Percentiles rank a stretch among this genome's conserved stretches.
These are phyloP conservation scores for Parthenolecanium corni DNA, from an alignment of 2,888 invertebrate genomes.

Conservation along the genomic window DNA sequence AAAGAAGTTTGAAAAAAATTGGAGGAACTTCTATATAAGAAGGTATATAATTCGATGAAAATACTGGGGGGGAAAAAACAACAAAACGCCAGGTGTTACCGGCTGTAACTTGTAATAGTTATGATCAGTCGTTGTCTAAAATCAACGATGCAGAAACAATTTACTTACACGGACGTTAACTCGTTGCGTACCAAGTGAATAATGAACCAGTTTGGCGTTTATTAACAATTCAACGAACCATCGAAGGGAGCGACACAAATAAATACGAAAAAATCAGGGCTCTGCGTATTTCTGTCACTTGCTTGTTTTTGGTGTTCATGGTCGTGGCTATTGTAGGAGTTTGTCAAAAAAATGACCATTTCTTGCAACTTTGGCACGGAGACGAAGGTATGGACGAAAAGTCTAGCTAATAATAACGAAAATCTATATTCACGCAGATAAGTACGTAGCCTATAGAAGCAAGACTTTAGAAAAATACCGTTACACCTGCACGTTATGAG, in stretches of 20 bases:
- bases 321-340: too few species aligned
- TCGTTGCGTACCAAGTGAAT: conserved; percentile 23
- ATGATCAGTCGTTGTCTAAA: conserved; percentile 27
- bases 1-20: conserved; percentile 1
- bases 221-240: conserved; percentile 13
- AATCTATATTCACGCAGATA: too few species aligned
- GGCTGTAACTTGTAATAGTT: conserved; percentile 24
- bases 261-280: neutral
- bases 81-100: conserved; percentile 24
- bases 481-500: too few species aligned
- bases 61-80: neutral
- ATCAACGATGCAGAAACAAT: conserved; percentile 27
- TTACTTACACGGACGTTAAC: conserved; percentile 27
- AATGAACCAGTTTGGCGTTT: conserved; percentile 24
- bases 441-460: too few species aligned
- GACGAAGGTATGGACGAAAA: too few species aligned
- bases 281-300: neutral
- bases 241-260: neutral
- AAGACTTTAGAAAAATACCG: too few species aligned
- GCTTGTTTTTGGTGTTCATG: too few species aligned
- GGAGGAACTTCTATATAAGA: neutral
- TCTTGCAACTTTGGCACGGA: too few species aligned
- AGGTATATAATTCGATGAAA: conserved; percentile 3
- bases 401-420: too few species aligned
- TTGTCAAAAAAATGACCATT: too few species aligned